phyloP scores from a whole-genome alignment of 2,888 invertebrate species.

The Eurois occulta region DNA sequence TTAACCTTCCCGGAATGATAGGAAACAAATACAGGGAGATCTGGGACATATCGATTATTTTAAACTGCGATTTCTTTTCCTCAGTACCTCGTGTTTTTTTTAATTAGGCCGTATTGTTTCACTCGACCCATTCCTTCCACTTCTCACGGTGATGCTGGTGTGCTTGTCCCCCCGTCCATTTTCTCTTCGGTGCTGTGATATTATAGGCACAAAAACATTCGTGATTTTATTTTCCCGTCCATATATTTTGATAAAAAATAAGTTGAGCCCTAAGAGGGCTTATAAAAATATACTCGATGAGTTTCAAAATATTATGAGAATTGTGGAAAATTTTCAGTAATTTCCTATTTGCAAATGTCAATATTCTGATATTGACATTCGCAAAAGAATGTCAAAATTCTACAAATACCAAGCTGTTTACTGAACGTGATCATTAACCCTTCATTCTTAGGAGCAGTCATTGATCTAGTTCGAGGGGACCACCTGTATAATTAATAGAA shows the following conservation, averaged over 20 bases:
- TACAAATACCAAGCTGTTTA: constrained; percentile 2
- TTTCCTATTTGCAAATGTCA: not conserved
- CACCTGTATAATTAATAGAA: constrained; percentile 17
- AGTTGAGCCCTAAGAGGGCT: fast-evolving
- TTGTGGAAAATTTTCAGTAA: not conserved
- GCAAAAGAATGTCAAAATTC: not conserved
- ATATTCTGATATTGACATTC: too few species aligned
- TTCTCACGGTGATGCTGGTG: too few species aligned
- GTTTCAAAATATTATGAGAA: not conserved
- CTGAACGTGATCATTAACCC: constrained; percentile 19
- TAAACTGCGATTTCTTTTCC: too few species aligned
- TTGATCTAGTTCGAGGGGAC: constrained; percentile 31
- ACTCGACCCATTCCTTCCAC: too few species aligned
- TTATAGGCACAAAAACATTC: not conserved
- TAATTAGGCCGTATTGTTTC: too few species aligned
- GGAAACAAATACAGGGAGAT: not conserved
- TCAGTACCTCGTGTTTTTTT: not conserved
- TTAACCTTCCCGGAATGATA: constrained; percentile 3
- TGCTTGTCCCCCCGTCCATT: too few species aligned
- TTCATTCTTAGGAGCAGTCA: constrained; percentile 31
- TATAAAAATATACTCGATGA: not conserved
- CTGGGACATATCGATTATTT: not conserved
- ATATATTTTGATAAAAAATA: not conserved
- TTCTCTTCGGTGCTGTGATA: too few species aligned
- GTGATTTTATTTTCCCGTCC: not conserved